These are phyloP conservation scores for Popillia japonica DNA, from an alignment of 1,140 invertebrate genomes.

Conservation along the genomic window DNA sequence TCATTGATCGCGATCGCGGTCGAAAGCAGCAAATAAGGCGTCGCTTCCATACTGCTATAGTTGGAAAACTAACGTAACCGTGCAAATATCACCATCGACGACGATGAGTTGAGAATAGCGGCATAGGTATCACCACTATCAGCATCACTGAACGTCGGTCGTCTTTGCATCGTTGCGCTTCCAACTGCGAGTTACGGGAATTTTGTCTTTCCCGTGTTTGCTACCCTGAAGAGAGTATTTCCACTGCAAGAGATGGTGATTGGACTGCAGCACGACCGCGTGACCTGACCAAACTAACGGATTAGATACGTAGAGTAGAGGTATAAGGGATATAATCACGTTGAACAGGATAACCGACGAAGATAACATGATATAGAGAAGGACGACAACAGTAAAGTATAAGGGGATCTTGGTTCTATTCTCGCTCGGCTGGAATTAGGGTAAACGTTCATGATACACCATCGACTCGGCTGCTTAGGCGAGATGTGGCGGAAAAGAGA, in stretches of 20 bases:
- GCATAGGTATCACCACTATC: background rate
- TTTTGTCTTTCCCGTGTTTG: background rate
- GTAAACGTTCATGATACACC: constrained; percentile 9
- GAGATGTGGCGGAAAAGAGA: too few relatives aligned
- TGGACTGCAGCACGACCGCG: background rate
- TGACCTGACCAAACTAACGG: constrained; percentile 2
- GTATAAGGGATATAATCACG: background rate
- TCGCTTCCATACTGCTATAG: too few relatives aligned
- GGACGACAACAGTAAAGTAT: too few relatives aligned
- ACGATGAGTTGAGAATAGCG: too few relatives aligned
- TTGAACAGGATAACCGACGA: too few relatives aligned
- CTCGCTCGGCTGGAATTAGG: background rate
- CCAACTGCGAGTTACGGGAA: too few relatives aligned
- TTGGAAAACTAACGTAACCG: too few relatives aligned
- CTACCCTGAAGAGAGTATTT: background rate
- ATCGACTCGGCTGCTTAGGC: background rate
- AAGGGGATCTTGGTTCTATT: background rate
- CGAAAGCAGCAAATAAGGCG: too few relatives aligned
- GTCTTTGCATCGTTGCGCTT: too few relatives aligned
- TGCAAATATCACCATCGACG: too few relatives aligned
- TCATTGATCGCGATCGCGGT: too few relatives aligned
- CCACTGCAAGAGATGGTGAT: constrained; percentile 9
- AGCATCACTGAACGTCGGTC: background rate
- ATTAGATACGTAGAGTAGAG: constrained; percentile 1
- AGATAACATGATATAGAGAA: too few relatives aligned